These are phyloP conservation scores for Metellina segmentata DNA, from an alignment of 2,888 invertebrate species.

Conservation along the genomic window DNA sequence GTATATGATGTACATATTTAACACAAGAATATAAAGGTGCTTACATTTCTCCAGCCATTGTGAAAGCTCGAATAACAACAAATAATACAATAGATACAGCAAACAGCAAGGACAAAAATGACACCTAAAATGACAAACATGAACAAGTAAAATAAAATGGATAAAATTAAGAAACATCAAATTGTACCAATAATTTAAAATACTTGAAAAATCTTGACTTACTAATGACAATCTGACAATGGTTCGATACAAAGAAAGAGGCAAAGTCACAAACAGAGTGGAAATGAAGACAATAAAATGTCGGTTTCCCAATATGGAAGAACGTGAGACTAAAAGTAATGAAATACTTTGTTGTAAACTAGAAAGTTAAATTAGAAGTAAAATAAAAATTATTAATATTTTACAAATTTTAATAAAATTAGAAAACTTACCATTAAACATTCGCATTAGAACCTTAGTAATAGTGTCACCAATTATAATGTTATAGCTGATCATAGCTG, in stretches of 20 bases:
- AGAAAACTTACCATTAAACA: conserved; percentile 83
- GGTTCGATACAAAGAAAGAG: conserved; percentile 89
- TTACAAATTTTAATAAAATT: neutral
- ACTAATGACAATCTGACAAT: conserved; percentile 87
- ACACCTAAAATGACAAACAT: conserved; percentile 81
- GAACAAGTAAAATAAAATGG: neutral
- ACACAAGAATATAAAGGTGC: conserved; percentile 80
- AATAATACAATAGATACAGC: conserved; percentile 87
- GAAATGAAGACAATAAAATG: conserved; percentile 87
- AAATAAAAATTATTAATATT: neutral
- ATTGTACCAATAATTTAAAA: neutral
- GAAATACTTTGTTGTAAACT: neutral
- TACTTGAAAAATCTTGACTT: conserved; percentile 30
- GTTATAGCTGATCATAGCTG: conserved; percentile 90
- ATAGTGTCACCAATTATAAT: conserved; percentile 92
- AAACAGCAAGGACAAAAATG: conserved; percentile 86
- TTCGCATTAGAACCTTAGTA: conserved; percentile 89
- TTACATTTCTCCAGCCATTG: conserved; percentile 85
- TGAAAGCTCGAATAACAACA: conserved; percentile 84
- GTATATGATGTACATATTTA: neutral
- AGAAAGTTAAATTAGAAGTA: neutral
- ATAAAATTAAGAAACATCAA: too few species aligned
- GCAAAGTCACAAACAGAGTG: conserved; percentile 88
- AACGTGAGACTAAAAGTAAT: conserved; percentile 81
- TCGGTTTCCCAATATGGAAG: conserved; percentile 84